Base-by-base conservation (phyloP, 2,888 invertebrate genomes). In the Ceratothoa steindachneri region DNA sequence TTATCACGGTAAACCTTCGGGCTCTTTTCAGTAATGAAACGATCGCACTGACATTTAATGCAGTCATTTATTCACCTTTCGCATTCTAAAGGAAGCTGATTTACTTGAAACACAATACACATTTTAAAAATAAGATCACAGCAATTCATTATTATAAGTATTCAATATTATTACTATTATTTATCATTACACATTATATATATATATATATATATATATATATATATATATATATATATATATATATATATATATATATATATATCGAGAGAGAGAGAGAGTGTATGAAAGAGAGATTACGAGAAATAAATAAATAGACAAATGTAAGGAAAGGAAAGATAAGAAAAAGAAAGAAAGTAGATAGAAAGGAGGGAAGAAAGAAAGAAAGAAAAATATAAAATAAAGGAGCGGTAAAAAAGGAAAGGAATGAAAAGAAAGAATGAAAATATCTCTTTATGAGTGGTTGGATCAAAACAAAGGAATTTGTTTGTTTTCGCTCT, bases 171-270 rank as follows among this genome's bases (percentile, higher is more conserved):
- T 55, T 55, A 55, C 24, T 55, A 55, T 55, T 55, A 55, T 41
- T 9, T 41, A 41, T 41, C 5, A 9, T 9, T 41, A 41, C 15
- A 41, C 15, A 41, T 41, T 41, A 41, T 41, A 68, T 68, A 68
- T 68, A 68, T n/a, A n/a, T n/a, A n/a, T n/a, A n/a, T 67, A 51
- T 51, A 51, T 51, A 51, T 51, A 51, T 41, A 51, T 1, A 51
- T 51, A 51, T 51, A 2, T 51, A 51, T 51, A 51, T 51, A 51
- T 51, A 51, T 51, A 51, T 51, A 51, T 51, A 51, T 51, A 51
- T 51, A 51, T 41, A 51, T 51, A 51, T 51, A 51, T 51, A 51
- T 51, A 51, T 41, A 51, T 51, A 51, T n/a, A n/a, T n/a, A n/a
- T n/a, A n/a, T n/a, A n/a, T n/a, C n/a, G n/a, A n/a, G n/a, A n/a